Percentiles rank a stretch among this genome's conserved stretches.
phyloP scores from a whole-genome alignment of 1,140 invertebrate genomes.

The Hyles euphorbiae region DNA sequence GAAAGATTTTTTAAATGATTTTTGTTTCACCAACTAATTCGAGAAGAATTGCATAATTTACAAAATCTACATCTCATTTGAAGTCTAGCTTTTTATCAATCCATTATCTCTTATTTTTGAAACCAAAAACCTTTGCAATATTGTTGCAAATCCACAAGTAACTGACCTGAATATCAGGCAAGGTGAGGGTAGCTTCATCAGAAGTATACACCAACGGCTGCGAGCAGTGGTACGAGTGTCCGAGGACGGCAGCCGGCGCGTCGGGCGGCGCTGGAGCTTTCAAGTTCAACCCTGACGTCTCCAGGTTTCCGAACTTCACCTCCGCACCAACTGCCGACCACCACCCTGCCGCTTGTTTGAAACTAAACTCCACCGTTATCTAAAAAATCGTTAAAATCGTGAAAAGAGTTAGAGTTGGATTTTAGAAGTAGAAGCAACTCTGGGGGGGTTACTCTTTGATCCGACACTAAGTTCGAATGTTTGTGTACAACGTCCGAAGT shows the following conservation, averaged over 20 bases:
- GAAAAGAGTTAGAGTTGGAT: too few species aligned
- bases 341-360: constrained; percentile 69
- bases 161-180: constrained; percentile 68
- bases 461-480: too few species aligned
- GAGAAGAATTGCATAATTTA: too few species aligned
- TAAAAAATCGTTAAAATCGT: constrained; percentile 38
- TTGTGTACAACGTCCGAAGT: too few species aligned
- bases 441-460: too few species aligned
- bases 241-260: constrained; percentile 69
- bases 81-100: too few species aligned
- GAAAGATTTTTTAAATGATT: too few species aligned
- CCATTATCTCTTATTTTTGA: too few species aligned
- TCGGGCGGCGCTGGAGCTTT: constrained; percentile 44
- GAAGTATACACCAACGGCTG: constrained; percentile 67
- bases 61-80: too few species aligned
- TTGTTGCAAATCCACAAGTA: neutral
- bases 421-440: too few species aligned
- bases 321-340: constrained; percentile 76
- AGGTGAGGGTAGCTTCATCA: constrained; percentile 53
- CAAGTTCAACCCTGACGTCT: constrained; percentile 38
- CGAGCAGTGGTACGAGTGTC: constrained; percentile 73
- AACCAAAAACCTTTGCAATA: neutral
- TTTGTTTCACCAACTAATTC: too few species aligned
- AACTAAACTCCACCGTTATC: constrained; percentile 68
- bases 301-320: constrained; percentile 49